These are phyloP conservation scores for Pandion haliaetus DNA, from an alignment of 2,113 vertebrate species.

Conservation along the genomic window DNA sequence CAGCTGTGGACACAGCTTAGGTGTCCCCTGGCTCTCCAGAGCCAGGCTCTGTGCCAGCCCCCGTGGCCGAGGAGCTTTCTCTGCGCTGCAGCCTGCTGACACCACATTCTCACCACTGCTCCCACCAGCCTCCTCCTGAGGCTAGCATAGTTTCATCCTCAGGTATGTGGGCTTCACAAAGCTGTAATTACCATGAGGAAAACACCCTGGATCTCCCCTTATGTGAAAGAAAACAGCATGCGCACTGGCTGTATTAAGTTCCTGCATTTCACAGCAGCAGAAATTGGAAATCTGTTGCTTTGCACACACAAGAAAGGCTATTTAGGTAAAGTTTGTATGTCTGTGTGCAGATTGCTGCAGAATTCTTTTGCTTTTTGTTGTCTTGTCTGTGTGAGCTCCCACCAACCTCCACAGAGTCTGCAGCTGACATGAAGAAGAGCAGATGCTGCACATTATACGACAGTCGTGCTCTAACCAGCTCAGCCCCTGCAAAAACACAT, in stretches of 20 bases:
- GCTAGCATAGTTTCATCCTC: background rate
- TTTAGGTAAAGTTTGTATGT: background rate
- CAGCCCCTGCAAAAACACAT: background rate
- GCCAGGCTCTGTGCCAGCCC: accelerated
- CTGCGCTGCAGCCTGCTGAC: background rate
- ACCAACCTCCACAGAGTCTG: background rate
- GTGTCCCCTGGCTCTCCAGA: background rate
- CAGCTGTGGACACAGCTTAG: background rate
- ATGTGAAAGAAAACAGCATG: background rate
- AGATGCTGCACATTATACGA: background rate
- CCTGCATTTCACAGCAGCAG: background rate
- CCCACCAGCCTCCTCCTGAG: background rate
- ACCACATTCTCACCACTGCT: accelerated
- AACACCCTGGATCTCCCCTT: background rate
- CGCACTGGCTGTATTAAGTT: background rate
- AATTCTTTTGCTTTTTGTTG: background rate
- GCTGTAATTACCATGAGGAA: background rate
- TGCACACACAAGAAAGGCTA: background rate
- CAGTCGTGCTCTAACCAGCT: background rate
- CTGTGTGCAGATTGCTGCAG: background rate
- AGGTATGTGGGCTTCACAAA: background rate
- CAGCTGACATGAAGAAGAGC: background rate
- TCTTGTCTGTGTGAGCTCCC: background rate
- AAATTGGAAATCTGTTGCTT: background rate
- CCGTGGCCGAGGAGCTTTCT: accelerated